Conservation (phyloP, 2,797 vertebrate species). For the Cephalopachus bancanus region DNA sequence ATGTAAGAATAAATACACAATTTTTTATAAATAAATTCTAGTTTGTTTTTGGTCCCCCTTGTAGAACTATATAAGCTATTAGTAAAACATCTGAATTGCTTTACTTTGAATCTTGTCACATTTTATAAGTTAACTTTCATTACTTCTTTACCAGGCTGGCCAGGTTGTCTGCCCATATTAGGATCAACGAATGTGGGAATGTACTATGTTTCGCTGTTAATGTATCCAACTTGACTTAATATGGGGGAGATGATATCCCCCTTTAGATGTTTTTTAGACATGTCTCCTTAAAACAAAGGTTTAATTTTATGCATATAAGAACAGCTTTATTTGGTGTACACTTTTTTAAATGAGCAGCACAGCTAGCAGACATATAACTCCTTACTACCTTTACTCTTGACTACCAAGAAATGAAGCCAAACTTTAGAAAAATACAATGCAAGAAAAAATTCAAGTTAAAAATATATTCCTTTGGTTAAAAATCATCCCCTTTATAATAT, state of each 20-base stretch:
- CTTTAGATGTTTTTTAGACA: not conserved
- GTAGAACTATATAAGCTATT: constrained; percentile 47
- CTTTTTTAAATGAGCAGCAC: constrained; percentile 62
- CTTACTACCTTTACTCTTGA: constrained; percentile 47
- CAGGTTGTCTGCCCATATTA: constrained; percentile 48
- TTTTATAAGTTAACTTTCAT: constrained; percentile 52
- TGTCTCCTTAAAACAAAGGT: constrained; percentile 52
- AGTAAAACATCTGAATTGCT: constrained; percentile 57
- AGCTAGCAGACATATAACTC: constrained; percentile 62
- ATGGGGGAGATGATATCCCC: constrained; percentile 52
- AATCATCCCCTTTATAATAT: constrained; percentile 83
- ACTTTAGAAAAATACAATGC: constrained; percentile 90
- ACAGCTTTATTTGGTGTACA: constrained; percentile 56
- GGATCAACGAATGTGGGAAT: constrained; percentile 13
- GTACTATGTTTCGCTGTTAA: constrained; percentile 44
- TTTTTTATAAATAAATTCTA: too few relatives aligned
- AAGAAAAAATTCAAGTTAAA: constrained; percentile 89
- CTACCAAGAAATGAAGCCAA: constrained; percentile 82
- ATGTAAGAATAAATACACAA: too few relatives aligned
- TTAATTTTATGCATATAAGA: constrained; percentile 59
- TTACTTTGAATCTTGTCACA: constrained; percentile 39
- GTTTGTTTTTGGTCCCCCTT: too few relatives aligned
- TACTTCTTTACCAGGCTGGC: constrained; percentile 47
- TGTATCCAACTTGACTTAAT: constrained; percentile 17
- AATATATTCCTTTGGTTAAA: constrained; percentile 91